Evolutionary conservation across 2,113 vertebrate genomes (phyloP).

Genomic region (Dissostichus mawsoni): DNA sequence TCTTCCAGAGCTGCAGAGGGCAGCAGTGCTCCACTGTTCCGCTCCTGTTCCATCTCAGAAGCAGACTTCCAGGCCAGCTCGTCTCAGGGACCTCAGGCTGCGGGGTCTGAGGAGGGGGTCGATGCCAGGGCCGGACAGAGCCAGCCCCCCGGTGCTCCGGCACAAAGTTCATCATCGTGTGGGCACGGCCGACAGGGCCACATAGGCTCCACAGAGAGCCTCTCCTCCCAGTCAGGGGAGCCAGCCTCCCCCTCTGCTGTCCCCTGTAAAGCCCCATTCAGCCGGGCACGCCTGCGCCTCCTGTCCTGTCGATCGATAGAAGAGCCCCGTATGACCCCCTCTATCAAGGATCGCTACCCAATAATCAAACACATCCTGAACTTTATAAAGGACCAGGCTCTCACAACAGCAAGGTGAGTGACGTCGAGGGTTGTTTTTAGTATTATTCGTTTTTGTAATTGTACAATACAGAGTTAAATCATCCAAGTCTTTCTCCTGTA

Average conservation of each 20-base stretch:
- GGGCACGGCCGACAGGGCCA: conserved; percentile 52
- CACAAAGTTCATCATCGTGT: conserved; percentile 52
- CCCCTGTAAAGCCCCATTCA: conserved; percentile 87
- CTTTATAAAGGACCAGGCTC: conserved; percentile 92
- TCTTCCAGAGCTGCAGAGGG: conserved; percentile 60
- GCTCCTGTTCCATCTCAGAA: conserved; percentile 81
- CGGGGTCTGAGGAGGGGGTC: conserved; percentile 16
- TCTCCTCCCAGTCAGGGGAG: conserved; percentile 82
- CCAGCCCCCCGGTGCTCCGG: conserved; percentile 33
- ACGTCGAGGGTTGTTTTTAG: too few relatives aligned
- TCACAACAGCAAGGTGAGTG: conserved; percentile 90
- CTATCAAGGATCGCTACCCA: conserved; percentile 91
- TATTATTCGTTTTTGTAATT: background rate
- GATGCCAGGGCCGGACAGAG: conserved; percentile 44
- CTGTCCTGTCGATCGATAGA: conserved; percentile 95
- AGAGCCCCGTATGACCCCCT: conserved; percentile 85
- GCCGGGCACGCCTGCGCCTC: conserved; percentile 90
- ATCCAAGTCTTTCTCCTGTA: conserved; percentile 57
- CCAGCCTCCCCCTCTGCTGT: conserved; percentile 88
- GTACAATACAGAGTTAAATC: background rate
- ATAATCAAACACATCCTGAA: conserved; percentile 90
- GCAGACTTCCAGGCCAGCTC: conserved; percentile 87
- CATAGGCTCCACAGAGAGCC: conserved; percentile 77
- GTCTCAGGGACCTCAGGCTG: conserved; percentile 23
- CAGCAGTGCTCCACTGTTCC: conserved; percentile 51